phyloP scores from a whole-genome alignment of 2,113 vertebrate species.

The Poecilia latipinna region DNA sequence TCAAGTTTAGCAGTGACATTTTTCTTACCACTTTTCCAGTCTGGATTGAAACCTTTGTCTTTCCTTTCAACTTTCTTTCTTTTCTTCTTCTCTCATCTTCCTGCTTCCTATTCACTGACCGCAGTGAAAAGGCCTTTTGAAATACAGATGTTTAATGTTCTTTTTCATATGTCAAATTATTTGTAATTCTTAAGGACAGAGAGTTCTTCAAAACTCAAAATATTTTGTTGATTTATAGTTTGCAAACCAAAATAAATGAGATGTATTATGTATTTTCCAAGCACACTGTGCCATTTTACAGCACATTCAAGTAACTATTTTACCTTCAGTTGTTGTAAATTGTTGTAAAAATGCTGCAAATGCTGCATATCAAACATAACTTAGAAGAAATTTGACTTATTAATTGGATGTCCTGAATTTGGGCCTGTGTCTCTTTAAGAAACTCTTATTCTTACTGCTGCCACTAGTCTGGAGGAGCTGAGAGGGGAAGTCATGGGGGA shows the following conservation, averaged over 20 bases:
- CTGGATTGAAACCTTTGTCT: not conserved
- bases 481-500: no score
- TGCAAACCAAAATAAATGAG: not conserved
- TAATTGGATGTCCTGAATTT: no score
- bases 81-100: not conserved
- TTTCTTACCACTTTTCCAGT: not conserved
- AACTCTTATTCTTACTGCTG: no score
- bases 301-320: no score
- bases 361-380: no score
- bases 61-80: not conserved
- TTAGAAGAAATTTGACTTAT: no score
- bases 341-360: no score
- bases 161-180: not conserved
- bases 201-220: not conserved
- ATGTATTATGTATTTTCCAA: no score
- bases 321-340: no score
- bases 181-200: not conserved
- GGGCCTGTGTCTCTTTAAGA: no score
- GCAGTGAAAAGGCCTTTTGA: not conserved
- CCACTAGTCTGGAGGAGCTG: no score
- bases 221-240: not conserved
- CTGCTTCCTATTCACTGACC: not conserved
- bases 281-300: no score
- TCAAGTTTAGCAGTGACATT: not conserved
- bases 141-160: not conserved